phyloP scores from a whole-genome alignment of 2,113 vertebrate genomes.

The Dasyprocta punctata region DNA sequence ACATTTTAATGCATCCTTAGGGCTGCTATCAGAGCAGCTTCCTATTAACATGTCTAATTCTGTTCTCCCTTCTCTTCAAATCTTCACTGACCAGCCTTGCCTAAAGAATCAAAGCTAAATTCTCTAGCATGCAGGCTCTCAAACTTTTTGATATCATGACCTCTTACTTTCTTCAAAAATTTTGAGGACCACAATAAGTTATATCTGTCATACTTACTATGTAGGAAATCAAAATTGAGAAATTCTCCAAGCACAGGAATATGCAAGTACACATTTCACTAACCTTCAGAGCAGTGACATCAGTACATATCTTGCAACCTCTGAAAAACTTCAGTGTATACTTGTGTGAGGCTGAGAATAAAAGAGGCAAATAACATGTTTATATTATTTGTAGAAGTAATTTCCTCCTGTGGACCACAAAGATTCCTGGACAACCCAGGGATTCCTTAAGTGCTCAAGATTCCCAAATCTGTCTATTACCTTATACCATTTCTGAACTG shows the following conservation, averaged over 20 bases:
- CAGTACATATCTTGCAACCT: background rate
- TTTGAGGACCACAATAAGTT: background rate
- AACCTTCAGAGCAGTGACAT: background rate
- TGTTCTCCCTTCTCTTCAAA: background rate
- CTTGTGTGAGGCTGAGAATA: background rate
- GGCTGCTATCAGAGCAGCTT: background rate
- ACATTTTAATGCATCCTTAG: background rate
- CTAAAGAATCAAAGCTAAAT: background rate
- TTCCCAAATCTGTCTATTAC: background rate
- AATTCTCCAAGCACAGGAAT: background rate
- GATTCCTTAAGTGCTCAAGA: background rate
- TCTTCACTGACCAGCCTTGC: background rate
- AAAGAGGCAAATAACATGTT: background rate
- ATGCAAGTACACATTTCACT: background rate
- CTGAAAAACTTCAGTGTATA: background rate
- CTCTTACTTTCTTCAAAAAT: background rate
- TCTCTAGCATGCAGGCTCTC: background rate
- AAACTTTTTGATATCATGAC: background rate
- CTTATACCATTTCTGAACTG: background rate
- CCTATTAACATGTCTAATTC: background rate
- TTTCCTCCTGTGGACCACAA: background rate
- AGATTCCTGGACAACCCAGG: background rate
- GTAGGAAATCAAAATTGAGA: conserved; percentile 24
- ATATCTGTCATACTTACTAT: background rate
- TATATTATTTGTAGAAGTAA: background rate